Evolutionary conservation across 2,888 invertebrate genomes (phyloP), one percentile per base, ranked within the genome.

Genomic region (Cosmia trapezina): DNA sequence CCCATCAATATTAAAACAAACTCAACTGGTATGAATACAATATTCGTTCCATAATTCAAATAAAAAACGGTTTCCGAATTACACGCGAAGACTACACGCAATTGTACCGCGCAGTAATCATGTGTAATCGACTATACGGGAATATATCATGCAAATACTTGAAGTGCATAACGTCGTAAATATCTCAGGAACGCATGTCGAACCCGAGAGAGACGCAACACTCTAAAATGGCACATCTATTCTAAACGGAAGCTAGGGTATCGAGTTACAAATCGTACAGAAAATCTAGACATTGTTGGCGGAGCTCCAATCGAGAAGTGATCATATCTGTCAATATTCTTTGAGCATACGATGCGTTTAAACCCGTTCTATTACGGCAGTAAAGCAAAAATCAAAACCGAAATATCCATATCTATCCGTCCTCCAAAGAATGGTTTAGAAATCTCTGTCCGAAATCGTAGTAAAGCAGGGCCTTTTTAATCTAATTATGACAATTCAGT

Each of bases 261-360:
- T 95, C 91, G 89, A 91, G 92, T 94, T 93, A 94, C 95, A 95
- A 95, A 95, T 96, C 93, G 92, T 90, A 94, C 91, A 92, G 92
- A 95, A 94, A 94, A 95, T 94, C 93, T 93, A 94, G 93, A 93
- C 91, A 91, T 92, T 91, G 91, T 94, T 96, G 96, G 96, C 96
- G 83, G 83, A 86, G 91, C 89, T 96, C 96, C 96, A 96, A 95
- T 94, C 89, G 92, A 91, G 92, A 94, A 94, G 94, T 94, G 95
- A 96, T 95, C 96, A 96, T 96, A 96, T 95, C 94, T 96, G 96
- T 96, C 96, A 96, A 96, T 96, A 95, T 94, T 94, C 93, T 91
- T 94, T 90, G 93, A 93, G 90, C 90, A 92, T 92, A 92, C 91
- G 90, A 94, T 94, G 93, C 92, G 88, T 94, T 94, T 93, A 91